A percentile compares a stretch with the other conserved stretches of the same genome.
Evolutionary conservation across 2,797 vertebrate genomes (phyloP).

Genomic region (Bradypodion ventrale): DNA sequence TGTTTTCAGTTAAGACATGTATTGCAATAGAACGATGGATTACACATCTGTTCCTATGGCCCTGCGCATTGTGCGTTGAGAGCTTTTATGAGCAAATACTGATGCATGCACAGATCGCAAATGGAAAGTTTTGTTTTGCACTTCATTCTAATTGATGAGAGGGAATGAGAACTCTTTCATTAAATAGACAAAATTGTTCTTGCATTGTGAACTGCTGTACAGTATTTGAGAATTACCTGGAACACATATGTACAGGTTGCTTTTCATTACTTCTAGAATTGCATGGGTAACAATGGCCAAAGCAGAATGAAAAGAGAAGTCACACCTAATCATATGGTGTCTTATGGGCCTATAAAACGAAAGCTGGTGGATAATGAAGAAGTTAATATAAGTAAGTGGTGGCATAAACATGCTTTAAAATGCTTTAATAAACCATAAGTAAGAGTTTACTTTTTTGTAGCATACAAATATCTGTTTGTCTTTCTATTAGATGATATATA

Average conservation of each 20-base stretch:
- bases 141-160: neutral
- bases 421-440: neutral
- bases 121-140: neutral
- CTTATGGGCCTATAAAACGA: constrained; percentile 77
- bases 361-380: constrained; percentile 61
- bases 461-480: neutral
- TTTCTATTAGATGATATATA: too few relatives aligned
- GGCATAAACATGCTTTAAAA: constrained; percentile 23
- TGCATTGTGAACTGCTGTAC: neutral
- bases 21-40: neutral
- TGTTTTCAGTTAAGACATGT: neutral
- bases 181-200: neutral
- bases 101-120: neutral
- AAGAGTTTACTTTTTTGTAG: neutral
- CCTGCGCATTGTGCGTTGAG: too few relatives aligned
- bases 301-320: constrained; percentile 74
- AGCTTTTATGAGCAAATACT: constrained; percentile 8
- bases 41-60: neutral
- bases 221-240: constrained; percentile 11
- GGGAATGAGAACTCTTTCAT: constrained; percentile 6
- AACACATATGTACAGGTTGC: neutral
- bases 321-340: constrained; percentile 72
- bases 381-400: constrained; percentile 67
- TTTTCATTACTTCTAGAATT: constrained; percentile 74
- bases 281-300: constrained; percentile 67